phyloP scores from a whole-genome alignment of 2,888 invertebrate species.

The Rotaria socialis region DNA sequence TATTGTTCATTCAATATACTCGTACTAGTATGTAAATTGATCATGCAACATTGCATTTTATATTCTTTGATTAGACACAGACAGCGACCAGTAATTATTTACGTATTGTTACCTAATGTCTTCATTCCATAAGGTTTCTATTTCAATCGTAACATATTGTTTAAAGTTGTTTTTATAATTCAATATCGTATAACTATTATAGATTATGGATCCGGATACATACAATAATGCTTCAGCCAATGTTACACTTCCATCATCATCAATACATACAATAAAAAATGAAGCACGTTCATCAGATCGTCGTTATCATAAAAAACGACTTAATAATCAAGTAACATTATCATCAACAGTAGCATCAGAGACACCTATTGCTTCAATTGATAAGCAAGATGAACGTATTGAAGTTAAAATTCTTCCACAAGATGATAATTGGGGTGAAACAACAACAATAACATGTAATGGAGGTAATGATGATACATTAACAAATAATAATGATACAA shows the following conservation, averaged over 20 bases:
- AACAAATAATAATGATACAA: not conserved
- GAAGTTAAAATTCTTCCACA: constrained; percentile 92
- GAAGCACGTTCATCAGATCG: constrained; percentile 5
- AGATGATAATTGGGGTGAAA: constrained; percentile 98
- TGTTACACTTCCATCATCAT: not conserved
- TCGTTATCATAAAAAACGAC: constrained; percentile 11
- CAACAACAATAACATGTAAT: constrained; percentile 90
- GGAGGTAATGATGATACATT: constrained; percentile 73
- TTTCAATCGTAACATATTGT: too few relatives aligned
- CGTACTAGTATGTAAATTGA: too few relatives aligned
- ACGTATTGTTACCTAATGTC: too few relatives aligned
- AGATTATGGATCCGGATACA: constrained; percentile 32
- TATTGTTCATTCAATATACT: too few relatives aligned
- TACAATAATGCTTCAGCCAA: not conserved
- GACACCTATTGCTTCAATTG: not conserved
- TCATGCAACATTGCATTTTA: too few relatives aligned
- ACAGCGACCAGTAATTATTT: too few relatives aligned
- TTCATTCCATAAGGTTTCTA: too few relatives aligned
- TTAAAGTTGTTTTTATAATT: not conserved
- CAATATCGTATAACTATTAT: not conserved
- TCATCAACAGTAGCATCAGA: not conserved
- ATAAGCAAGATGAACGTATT: constrained; percentile 62
- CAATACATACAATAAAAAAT: not conserved
- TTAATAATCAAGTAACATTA: not conserved
- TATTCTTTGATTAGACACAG: too few relatives aligned